A percentile compares a stretch with the other conserved stretches of the same genome.
These are phyloP conservation scores for Hylaeus volcanicus DNA, from an alignment of 1,140 invertebrate species.

Conservation along the genomic window DNA sequence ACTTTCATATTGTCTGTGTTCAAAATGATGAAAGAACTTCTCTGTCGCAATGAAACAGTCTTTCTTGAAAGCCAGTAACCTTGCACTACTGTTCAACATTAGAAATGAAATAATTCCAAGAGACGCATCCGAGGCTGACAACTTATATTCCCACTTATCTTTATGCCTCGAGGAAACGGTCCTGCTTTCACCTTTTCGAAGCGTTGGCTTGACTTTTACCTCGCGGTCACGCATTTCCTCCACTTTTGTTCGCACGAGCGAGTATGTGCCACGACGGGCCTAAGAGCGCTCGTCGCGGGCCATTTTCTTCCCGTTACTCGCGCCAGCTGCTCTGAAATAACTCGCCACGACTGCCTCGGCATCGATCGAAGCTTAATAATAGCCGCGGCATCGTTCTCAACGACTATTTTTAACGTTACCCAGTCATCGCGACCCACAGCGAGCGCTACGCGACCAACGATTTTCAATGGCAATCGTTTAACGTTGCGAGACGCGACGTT, in stretches of 20 bases:
- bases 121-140: too few relatives aligned
- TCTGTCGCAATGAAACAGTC: too few relatives aligned
- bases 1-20: too few relatives aligned
- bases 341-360: conserved; percentile 56
- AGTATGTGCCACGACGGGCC: too few relatives aligned
- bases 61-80: too few relatives aligned
- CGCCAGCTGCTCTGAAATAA: conserved; percentile 53
- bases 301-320: conserved; percentile 17
- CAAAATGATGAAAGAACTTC: too few relatives aligned
- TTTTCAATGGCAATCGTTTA: conserved; percentile 67
- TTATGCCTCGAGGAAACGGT: too few relatives aligned
- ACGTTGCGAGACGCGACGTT: neutral
- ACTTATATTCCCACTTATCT: too few relatives aligned
- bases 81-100: too few relatives aligned
- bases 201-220: too few relatives aligned
- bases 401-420: conserved; percentile 67
- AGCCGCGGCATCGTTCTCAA: conserved; percentile 60
- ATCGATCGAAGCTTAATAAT: conserved; percentile 66
- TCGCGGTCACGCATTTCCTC: neutral
- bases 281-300: neutral
- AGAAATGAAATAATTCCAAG: too few relatives aligned
- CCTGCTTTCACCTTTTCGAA: too few relatives aligned
- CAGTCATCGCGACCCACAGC: conserved; percentile 67
- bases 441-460: conserved; percentile 42
- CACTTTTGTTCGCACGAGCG: neutral